These are phyloP conservation scores for Blera fallax DNA, from an alignment of 2,888 invertebrate genomes.

Conservation along the genomic window DNA sequence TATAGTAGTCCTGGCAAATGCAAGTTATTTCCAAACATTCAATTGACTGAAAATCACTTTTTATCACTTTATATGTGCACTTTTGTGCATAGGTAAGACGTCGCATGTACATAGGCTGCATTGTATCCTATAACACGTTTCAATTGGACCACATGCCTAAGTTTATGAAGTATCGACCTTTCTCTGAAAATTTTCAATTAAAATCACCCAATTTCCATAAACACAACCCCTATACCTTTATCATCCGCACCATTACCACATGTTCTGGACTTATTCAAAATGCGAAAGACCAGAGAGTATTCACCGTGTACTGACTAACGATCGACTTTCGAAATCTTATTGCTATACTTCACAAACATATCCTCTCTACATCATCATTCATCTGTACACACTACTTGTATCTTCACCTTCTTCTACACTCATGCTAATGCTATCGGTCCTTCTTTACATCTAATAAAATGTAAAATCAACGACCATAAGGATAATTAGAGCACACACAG, in stretches of 20 bases:
- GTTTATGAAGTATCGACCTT: constrained; percentile 64
- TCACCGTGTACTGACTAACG: constrained; percentile 47
- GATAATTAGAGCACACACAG: constrained; percentile 71
- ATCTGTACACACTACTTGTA: constrained; percentile 36
- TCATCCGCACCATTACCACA: constrained; percentile 33
- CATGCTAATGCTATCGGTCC: constrained; percentile 69
- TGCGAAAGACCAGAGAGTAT: constrained; percentile 54
- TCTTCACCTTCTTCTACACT: constrained; percentile 46
- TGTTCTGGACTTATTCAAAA: constrained; percentile 57
- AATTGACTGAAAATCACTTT: too few species aligned
- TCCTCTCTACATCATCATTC: constrained; percentile 30
- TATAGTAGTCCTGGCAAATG: too few species aligned
- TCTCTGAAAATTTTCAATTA: constrained; percentile 65
- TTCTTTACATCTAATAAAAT: constrained; percentile 72
- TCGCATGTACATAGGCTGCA: not conserved
- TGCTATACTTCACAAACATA: constrained; percentile 62
- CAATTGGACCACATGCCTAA: constrained; percentile 19
- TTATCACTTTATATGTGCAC: not conserved
- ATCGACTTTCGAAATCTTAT: constrained; percentile 70
- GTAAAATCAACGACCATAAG: constrained; percentile 73
- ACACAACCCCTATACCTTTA: constrained; percentile 33
- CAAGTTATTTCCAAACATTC: too few species aligned
- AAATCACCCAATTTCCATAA: constrained; percentile 68
- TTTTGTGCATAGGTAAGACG: not conserved
- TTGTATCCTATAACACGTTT: not conserved